These are phyloP conservation scores for Halcyon leucocephala DNA, from an alignment of 2,797 vertebrate genomes.

Conservation along the genomic window DNA sequence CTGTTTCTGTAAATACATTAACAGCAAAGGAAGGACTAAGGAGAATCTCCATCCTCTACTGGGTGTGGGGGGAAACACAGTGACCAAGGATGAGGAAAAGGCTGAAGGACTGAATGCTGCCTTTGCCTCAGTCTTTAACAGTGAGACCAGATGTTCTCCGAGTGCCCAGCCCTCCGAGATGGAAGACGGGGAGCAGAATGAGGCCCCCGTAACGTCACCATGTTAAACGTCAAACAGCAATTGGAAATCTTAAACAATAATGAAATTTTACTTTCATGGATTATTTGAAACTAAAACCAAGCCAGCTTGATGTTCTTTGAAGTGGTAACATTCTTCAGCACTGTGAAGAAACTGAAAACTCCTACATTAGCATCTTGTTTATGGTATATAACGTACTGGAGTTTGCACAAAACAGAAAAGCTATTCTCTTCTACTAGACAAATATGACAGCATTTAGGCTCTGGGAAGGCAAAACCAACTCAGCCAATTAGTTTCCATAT, in stretches of 20 bases:
- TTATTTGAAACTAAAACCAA: not conserved
- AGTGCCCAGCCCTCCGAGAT: not conserved
- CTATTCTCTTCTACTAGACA: not conserved
- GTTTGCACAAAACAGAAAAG: not conserved
- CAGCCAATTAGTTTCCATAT: not conserved
- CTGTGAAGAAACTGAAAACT: accelerated
- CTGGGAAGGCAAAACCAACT: not conserved
- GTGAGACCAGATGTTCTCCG: not conserved
- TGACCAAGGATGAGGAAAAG: not conserved
- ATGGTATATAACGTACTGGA: not conserved
- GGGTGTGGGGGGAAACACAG: not conserved
- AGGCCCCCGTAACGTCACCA: not conserved
- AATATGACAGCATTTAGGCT: not conserved
- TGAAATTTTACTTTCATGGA: not conserved
- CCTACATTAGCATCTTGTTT: not conserved
- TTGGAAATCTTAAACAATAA: not conserved
- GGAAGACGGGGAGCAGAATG: not conserved
- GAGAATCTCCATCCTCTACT: no score
- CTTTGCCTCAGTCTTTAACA: no score
- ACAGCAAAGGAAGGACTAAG: no score
- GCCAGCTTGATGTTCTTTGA: not conserved
- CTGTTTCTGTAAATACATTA: no score
- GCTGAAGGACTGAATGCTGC: not conserved
- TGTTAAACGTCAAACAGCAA: not conserved
- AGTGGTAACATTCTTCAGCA: accelerated